phyloP scores from a whole-genome alignment of 2,797 vertebrate genomes.

The Manis crassicaudata region DNA sequence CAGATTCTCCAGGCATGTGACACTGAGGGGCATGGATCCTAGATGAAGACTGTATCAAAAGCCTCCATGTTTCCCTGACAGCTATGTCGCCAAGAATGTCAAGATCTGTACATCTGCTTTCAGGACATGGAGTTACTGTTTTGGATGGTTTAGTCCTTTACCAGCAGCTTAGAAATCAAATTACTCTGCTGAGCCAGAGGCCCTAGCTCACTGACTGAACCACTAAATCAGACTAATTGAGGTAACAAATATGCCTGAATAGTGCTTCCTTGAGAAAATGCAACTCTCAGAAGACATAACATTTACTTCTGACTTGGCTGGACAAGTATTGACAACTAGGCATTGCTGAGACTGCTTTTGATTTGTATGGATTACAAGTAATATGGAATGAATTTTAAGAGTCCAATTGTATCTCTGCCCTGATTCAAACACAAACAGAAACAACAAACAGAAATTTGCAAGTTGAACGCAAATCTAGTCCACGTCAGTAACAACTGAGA shows the following conservation, averaged over 20 bases:
- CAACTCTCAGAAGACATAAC: conserved; percentile 35
- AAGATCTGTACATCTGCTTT: conserved; percentile 38
- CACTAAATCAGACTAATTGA: conserved; percentile 80
- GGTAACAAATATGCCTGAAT: conserved; percentile 75
- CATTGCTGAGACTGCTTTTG: conserved; percentile 68
- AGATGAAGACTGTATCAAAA: conserved; percentile 23
- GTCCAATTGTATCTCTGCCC: conserved; percentile 62
- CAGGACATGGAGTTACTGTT: conserved; percentile 1
- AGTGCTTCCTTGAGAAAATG: conserved; percentile 76
- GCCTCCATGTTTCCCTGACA: conserved; percentile 34
- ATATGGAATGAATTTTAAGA: conserved; percentile 73
- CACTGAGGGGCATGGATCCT: background rate
- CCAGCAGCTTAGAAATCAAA: conserved; percentile 79
- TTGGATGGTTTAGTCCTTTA: conserved; percentile 60
- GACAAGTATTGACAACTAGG: conserved; percentile 59
- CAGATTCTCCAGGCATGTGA: conserved; percentile 37
- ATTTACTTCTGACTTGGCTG: conserved; percentile 72
- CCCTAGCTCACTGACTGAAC: conserved; percentile 74
- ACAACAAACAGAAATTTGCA: conserved; percentile 30
- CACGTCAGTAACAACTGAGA: conserved; percentile 29
- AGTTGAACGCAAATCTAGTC: conserved; percentile 41
- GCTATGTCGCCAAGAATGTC: background rate
- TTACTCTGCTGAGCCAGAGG: conserved; percentile 66
- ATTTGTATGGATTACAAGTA: conserved; percentile 78
- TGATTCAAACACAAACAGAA: conserved; percentile 59